These are phyloP conservation scores for Spinus pinus DNA, from an alignment of 2,797 vertebrate genomes.

Conservation along the genomic window DNA sequence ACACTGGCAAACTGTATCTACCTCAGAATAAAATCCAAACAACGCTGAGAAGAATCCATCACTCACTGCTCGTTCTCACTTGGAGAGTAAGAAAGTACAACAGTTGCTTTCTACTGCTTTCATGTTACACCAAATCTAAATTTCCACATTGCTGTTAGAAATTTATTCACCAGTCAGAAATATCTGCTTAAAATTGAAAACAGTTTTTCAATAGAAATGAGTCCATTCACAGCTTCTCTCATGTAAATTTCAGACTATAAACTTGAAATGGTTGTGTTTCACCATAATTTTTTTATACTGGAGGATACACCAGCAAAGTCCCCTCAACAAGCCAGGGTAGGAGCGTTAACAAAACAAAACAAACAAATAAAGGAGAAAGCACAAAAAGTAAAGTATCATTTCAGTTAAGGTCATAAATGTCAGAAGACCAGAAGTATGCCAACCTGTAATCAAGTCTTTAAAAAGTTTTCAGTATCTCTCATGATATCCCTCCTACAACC, in stretches of 20 bases:
- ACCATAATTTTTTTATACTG: not conserved
- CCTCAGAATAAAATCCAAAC: conserved; percentile 21
- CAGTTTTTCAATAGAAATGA: not conserved
- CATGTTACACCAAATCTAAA: not conserved
- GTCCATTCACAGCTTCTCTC: not conserved
- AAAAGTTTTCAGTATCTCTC: not conserved
- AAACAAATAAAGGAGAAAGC: not conserved
- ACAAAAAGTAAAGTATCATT: not conserved
- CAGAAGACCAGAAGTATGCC: not conserved
- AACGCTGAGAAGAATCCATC: not conserved
- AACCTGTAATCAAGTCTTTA: not conserved
- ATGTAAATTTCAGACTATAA: not conserved
- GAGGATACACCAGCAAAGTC: not conserved
- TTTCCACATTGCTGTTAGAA: not conserved
- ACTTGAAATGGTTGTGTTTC: not conserved
- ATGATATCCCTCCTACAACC: not conserved
- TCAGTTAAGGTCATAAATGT: not conserved
- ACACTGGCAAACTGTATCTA: not conserved
- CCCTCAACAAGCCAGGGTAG: not conserved
- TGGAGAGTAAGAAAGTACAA: not conserved
- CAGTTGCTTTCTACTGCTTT: conserved; percentile 25
- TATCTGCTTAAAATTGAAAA: not conserved
- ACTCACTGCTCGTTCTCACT: not conserved
- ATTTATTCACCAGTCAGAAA: not conserved
- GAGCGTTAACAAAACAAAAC: not conserved